phyloP scores from a whole-genome alignment of 2,888 invertebrate species.

The Heliconius ethilla region DNA sequence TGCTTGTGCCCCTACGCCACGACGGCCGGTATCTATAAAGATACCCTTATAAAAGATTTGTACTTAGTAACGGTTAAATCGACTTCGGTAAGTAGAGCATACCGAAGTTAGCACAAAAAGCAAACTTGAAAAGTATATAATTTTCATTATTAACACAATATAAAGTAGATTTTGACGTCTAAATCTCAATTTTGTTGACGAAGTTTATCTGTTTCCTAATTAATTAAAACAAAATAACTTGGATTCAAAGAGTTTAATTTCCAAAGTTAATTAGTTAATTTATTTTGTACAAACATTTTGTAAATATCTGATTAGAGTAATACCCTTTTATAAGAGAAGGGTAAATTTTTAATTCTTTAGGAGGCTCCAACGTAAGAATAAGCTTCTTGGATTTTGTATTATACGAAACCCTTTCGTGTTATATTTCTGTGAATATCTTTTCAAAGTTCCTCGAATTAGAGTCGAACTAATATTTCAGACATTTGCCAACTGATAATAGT shows the following conservation, averaged over 20 bases:
- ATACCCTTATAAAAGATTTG: too few species aligned
- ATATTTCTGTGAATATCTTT: neutral
- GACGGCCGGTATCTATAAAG: too few species aligned
- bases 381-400: neutral
- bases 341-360: slow-evolving; percentile 20
- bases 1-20: too few species aligned
- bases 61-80: too few species aligned
- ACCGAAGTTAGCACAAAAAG: too few species aligned
- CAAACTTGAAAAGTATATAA: neutral
- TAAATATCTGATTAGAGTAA: slow-evolving; percentile 23
- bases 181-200: slow-evolving; percentile 14
- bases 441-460: neutral
- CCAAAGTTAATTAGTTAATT: slow-evolving; percentile 21
- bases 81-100: too few species aligned
- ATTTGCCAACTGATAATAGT: too few species aligned
- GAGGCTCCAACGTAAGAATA: neutral
- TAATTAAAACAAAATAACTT: slow-evolving; percentile 28
- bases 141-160: neutral
- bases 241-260: slow-evolving; percentile 25
- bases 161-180: neutral
- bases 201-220: slow-evolving; percentile 24
- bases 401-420: neutral
- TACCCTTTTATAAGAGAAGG: slow-evolving; percentile 14
- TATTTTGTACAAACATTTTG: slow-evolving; percentile 28
- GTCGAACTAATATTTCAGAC: too few species aligned